These are phyloP conservation scores for Drosophila nigrodunni DNA, from an alignment of 1,140 invertebrate genomes.

Conservation along the genomic window DNA sequence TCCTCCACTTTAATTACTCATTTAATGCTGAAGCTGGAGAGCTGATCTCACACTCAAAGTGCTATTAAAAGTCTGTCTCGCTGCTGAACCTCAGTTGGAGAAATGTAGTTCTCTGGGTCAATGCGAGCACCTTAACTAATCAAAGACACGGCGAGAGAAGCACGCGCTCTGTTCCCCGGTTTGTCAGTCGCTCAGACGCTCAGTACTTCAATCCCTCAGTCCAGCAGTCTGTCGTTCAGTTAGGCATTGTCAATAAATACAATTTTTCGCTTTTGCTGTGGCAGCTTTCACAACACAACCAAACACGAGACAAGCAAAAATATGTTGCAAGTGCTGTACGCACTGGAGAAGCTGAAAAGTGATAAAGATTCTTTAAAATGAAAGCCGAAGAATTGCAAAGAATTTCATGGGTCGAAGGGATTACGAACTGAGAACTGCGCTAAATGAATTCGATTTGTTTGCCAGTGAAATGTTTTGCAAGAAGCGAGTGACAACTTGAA, in stretches of 20 bases:
- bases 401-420: slow-evolving; percentile 34
- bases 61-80: slow-evolving; percentile 37
- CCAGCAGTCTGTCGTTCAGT: slow-evolving; percentile 10
- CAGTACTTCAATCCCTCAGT: slow-evolving; percentile 10
- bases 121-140: slow-evolving; percentile 78
- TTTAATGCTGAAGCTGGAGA: slow-evolving; percentile 35
- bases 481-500: slow-evolving; percentile 55
- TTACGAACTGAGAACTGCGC: slow-evolving; percentile 27
- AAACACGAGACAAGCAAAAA: slow-evolving; percentile 37
- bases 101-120: slow-evolving; percentile 80
- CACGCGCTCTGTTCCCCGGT: slow-evolving; percentile 39
- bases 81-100: slow-evolving; percentile 7
- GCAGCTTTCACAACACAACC: slow-evolving; percentile 66
- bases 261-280: slow-evolving; percentile 51
- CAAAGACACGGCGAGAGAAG: slow-evolving; percentile 49
- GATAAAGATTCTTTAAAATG: slow-evolving; percentile 37
- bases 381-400: slow-evolving; percentile 38
- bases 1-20: slow-evolving; percentile 70
- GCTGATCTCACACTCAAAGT: slow-evolving; percentile 48
- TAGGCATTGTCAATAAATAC: slow-evolving; percentile 50
- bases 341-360: slow-evolving; percentile 29
- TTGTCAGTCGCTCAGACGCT: slow-evolving; percentile 6
- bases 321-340: slow-evolving; percentile 48
- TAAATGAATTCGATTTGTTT: slow-evolving; percentile 62
- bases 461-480: slow-evolving; percentile 19